Conservation (phyloP, 2,888 invertebrate genomes). For the Perdita meconis region DNA sequence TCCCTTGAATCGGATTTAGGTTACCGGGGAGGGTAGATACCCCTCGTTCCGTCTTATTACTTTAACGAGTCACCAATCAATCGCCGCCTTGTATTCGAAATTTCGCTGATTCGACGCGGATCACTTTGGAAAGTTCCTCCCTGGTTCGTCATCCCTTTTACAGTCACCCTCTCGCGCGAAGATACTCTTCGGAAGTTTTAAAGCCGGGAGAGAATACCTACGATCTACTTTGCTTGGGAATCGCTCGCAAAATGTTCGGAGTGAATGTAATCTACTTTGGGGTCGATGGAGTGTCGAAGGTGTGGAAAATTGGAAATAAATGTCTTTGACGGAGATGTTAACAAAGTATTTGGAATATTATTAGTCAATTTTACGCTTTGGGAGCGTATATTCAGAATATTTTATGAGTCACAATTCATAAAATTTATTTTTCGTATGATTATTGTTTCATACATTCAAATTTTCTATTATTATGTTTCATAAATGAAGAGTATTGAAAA, state of each 20-base stretch:
- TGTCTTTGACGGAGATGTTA: too few species aligned
- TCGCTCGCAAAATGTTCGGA: too few species aligned
- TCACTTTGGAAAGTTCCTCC: conserved; percentile 27
- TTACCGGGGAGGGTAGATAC: conserved; percentile 29
- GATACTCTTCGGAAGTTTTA: not conserved
- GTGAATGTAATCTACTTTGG: not conserved
- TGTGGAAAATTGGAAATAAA: too few species aligned
- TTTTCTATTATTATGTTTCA: too few species aligned
- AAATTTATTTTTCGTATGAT: too few species aligned
- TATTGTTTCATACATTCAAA: too few species aligned
- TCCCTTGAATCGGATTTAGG: conserved; percentile 39
- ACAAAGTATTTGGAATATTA: too few species aligned
- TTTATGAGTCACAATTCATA: too few species aligned
- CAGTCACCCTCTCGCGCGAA: not conserved
- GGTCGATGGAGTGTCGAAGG: too few species aligned
- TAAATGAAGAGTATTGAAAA: too few species aligned
- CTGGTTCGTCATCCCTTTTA: not conserved
- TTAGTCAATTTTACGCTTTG: too few species aligned
- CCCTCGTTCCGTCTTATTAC: conserved; percentile 59
- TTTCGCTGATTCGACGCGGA: conserved; percentile 54
- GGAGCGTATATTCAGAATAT: too few species aligned
- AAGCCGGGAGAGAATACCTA: not conserved
- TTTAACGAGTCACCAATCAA: conserved; percentile 60
- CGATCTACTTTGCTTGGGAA: not conserved
- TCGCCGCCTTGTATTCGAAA: conserved; percentile 38